These are phyloP conservation scores for Masnerella sp. DNA, from an alignment of 2,888 invertebrate genomes.

Conservation along the genomic window DNA sequence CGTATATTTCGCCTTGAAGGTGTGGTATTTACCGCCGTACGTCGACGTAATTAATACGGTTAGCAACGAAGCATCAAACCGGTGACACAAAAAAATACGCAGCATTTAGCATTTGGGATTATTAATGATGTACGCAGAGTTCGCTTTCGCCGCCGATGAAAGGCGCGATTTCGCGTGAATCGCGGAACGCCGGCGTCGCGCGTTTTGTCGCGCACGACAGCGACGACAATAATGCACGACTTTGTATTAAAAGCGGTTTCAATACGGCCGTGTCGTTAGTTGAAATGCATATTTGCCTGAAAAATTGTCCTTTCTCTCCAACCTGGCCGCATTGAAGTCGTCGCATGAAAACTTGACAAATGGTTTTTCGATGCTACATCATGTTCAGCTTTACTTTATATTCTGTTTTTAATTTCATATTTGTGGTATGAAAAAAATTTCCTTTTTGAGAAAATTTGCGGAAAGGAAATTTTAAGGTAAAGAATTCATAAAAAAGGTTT, in stretches of 20 bases:
- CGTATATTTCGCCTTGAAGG: no score
- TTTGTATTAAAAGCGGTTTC: constrained; percentile 36
- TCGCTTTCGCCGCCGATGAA: constrained; percentile 31
- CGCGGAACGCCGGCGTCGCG: constrained; percentile 13
- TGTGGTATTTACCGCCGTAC: no score
- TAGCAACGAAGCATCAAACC: constrained; percentile 40
- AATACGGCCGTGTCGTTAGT: constrained; percentile 45
- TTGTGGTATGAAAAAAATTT: not conserved
- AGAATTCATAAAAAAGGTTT: no score
- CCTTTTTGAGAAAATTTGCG: constrained; percentile 1
- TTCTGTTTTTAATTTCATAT: not conserved
- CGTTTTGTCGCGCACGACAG: constrained; percentile 29
- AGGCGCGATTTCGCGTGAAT: constrained; percentile 34
- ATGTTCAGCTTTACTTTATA: not conserved
- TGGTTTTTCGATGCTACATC: constrained; percentile 50
- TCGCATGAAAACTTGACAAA: constrained; percentile 52
- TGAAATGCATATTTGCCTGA: constrained; percentile 55
- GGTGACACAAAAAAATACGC: constrained; percentile 24
- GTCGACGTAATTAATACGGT: no score
- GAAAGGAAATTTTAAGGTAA: not conserved
- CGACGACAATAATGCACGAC: constrained; percentile 43
- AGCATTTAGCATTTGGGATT: constrained; percentile 39
- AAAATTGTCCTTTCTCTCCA: constrained; percentile 46
- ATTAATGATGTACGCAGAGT: constrained; percentile 48
- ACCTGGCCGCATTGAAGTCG: constrained; percentile 24